Evolutionary conservation across 2,797 vertebrate species (phyloP).

Genomic region (Anguilla pacifica): DNA sequence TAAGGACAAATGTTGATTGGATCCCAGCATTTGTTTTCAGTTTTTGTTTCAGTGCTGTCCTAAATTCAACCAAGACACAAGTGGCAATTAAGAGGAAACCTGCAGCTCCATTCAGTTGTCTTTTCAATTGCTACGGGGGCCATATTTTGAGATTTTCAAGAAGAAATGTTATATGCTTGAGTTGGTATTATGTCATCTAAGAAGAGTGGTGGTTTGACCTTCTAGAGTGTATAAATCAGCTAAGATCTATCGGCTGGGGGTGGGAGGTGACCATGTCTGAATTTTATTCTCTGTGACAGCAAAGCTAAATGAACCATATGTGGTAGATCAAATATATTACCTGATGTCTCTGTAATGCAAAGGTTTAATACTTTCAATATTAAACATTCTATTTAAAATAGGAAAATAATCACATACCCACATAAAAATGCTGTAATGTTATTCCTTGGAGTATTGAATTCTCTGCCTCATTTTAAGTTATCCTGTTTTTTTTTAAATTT

Average conservation of each 20-base stretch:
- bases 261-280: not conserved
- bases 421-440: too few relatives aligned
- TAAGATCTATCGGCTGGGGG: not conserved
- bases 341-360: not conserved
- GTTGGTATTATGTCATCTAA: not conserved
- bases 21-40: not conserved
- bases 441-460: too few relatives aligned
- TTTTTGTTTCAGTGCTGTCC: not conserved
- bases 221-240: not conserved
- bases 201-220: not conserved
- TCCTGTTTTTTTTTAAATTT: too few relatives aligned
- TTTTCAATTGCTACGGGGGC: not conserved
- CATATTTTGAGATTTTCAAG: not conserved
- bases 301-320: not conserved
- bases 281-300: not conserved
- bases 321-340: not conserved
- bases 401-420: too few relatives aligned
- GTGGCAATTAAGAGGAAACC: not conserved
- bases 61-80: not conserved
- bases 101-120: not conserved
- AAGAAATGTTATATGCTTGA: not conserved
- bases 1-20: not conserved
- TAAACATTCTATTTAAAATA: too few relatives aligned
- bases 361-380: not conserved
- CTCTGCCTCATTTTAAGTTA: too few relatives aligned